phyloP scores from a whole-genome alignment of 2,113 vertebrate genomes.

The Galemys pyrenaicus region DNA sequence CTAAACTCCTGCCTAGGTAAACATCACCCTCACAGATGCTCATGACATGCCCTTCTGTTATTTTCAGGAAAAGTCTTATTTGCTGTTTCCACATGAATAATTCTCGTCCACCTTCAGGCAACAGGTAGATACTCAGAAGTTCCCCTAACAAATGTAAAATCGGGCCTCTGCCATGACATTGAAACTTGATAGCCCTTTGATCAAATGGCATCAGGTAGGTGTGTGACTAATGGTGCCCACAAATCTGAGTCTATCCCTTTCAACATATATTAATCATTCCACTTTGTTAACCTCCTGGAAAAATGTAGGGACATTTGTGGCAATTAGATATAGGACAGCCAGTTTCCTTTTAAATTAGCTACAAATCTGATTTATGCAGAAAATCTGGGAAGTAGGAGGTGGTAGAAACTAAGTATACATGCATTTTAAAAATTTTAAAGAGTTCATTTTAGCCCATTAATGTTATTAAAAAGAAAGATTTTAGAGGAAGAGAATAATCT shows the following conservation, averaged over 20 bases:
- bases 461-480: neutral
- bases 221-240: too few species aligned
- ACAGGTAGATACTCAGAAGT: neutral
- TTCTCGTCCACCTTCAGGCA: neutral
- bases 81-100: neutral
- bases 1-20: neutral
- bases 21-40: neutral
- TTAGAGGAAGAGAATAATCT: neutral
- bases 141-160: neutral
- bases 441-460: neutral
- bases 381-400: conserved; percentile 35
- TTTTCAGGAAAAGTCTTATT: neutral
- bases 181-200: neutral
- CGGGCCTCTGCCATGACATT: neutral
- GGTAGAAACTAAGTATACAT: neutral
- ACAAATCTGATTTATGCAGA: conserved; percentile 33
- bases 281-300: neutral
- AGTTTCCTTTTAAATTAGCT: conserved; percentile 7
- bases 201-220: neutral
- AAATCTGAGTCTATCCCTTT: neutral
- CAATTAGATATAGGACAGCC: neutral
- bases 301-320: neutral
- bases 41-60: neutral
- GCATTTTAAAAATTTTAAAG: conserved; percentile 2
- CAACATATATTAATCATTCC: neutral